A percentile compares a stretch with the other conserved stretches of the same genome.
These are phyloP conservation scores for Sitophilus oryzae DNA, from an alignment of 1,140 invertebrate genomes.

Conservation along the genomic window DNA sequence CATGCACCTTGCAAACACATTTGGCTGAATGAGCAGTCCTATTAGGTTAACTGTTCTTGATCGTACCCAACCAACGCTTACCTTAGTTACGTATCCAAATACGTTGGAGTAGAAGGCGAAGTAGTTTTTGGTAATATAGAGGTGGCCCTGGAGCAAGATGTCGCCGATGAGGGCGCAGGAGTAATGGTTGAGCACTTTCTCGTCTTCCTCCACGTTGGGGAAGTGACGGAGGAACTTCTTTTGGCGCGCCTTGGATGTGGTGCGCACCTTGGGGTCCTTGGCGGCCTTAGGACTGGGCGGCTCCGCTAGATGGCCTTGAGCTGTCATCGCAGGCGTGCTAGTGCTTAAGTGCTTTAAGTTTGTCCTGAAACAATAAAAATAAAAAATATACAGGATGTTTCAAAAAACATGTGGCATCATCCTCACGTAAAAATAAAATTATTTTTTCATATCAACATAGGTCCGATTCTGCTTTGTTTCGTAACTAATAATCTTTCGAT, in stretches of 20 bases:
- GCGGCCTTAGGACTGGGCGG: constrained; percentile 40
- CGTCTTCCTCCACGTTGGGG: constrained; percentile 65
- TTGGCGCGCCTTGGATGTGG: constrained; percentile 59
- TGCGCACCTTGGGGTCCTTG: constrained; percentile 49
- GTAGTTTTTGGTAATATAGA: constrained; percentile 89
- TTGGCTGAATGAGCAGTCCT: too few species aligned
- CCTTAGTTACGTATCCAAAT: constrained; percentile 87
- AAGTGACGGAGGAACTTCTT: constrained; percentile 72
- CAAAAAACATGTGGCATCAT: too few species aligned
- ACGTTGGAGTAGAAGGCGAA: constrained; percentile 95
- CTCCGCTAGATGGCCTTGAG: constrained; percentile 38
- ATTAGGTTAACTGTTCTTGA: too few species aligned
- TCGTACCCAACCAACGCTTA: constrained; percentile 47
- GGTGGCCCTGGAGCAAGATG: constrained; percentile 85
- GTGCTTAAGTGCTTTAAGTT: constrained; percentile 46
- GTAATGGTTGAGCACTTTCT: constrained; percentile 79
- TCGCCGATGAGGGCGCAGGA: constrained; percentile 87
- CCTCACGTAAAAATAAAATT: too few species aligned
- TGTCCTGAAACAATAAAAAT: constrained; percentile 29
- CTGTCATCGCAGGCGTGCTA: constrained; percentile 45
- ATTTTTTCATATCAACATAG: too few species aligned
- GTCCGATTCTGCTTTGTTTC: too few species aligned
- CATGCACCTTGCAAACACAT: too few species aligned
- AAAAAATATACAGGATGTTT: too few species aligned
- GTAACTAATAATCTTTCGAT: too few species aligned